phyloP scores from a whole-genome alignment of 2,888 invertebrate species.

The Rotaria magnacalcarata region DNA sequence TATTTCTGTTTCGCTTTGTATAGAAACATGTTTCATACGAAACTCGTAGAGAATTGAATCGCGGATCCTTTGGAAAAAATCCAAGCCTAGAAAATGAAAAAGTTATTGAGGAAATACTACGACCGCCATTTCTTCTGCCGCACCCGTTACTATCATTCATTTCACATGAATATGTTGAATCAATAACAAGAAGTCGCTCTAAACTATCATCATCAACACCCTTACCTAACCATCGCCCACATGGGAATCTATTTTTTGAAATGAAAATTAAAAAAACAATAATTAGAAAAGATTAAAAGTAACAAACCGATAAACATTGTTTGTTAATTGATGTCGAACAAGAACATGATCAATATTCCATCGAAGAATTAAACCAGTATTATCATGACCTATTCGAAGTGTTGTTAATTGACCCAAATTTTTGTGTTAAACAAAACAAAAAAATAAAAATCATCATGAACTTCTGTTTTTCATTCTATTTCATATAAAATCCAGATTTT shows the following conservation, averaged over 20 bases:
- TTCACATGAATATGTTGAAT: slow-evolving; percentile 74
- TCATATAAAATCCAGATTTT: slow-evolving; percentile 48
- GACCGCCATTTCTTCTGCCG: no score
- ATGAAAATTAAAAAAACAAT: not conserved
- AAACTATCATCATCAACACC: slow-evolving; percentile 96
- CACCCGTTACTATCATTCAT: slow-evolving; percentile 51
- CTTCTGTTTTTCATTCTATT: no score
- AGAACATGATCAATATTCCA: slow-evolving; percentile 93
- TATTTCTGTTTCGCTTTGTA: no score
- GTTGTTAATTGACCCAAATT: slow-evolving; percentile 92
- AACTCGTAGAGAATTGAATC: no score
- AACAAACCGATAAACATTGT: slow-evolving; percentile 80
- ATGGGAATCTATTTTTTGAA: slow-evolving; percentile 72
- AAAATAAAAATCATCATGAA: no score
- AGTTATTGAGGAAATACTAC: no score
- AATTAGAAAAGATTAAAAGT: no score
- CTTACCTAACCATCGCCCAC: slow-evolving; percentile 90
- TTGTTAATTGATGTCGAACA: slow-evolving; percentile 91
- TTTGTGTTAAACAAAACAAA: slow-evolving; percentile 70
- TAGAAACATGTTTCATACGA: no score
- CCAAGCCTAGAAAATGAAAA: no score
- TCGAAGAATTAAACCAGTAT: slow-evolving; percentile 81
- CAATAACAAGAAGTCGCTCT: slow-evolving; percentile 90
- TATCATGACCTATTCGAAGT: slow-evolving; percentile 89
- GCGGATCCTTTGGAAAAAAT: no score